Evolutionary conservation across 2,888 invertebrate genomes (phyloP).

Genomic region (Neoscelio sp.): DNA sequence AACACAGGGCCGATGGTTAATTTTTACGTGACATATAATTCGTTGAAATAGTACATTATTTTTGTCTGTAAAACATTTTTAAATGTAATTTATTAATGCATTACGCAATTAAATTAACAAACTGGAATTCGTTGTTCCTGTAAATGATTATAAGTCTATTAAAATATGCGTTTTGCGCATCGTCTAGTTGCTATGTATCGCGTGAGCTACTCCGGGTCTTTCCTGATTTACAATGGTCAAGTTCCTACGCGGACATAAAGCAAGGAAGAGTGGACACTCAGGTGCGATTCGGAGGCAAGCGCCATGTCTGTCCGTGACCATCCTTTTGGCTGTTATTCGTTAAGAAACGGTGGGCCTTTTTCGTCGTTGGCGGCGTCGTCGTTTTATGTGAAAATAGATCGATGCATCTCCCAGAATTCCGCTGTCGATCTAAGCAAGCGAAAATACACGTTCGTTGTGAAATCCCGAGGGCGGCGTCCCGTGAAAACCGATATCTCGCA

Average conservation of each 20-base stretch:
- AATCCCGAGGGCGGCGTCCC: constrained; percentile 67
- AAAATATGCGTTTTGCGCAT: not conserved
- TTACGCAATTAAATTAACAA: too few species aligned
- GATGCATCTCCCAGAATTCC: constrained; percentile 56
- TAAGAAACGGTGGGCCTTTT: constrained; percentile 18
- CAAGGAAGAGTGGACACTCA: constrained; percentile 38
- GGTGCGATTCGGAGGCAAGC: constrained; percentile 44
- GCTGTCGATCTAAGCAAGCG: constrained; percentile 67
- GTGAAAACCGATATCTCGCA: constrained; percentile 66
- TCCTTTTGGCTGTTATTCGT: constrained; percentile 38
- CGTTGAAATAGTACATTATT: too few species aligned
- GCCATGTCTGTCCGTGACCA: constrained; percentile 29
- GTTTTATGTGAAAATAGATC: constrained; percentile 64
- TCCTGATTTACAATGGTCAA: constrained; percentile 36
- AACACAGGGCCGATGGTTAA: too few species aligned
- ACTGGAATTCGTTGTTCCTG: too few species aligned
- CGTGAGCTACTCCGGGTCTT: not conserved
- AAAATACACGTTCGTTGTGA: constrained; percentile 66
- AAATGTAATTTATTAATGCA: too few species aligned
- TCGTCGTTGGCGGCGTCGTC: not conserved
- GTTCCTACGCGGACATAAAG: constrained; percentile 42
- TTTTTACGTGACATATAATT: too few species aligned
- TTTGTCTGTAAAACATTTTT: too few species aligned
- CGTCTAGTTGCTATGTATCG: constrained; percentile 14
- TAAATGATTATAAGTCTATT: constrained; percentile 18